These are phyloP conservation scores for Cheilosia vernalis DNA, from an alignment of 2,888 invertebrate species.

Conservation along the genomic window DNA sequence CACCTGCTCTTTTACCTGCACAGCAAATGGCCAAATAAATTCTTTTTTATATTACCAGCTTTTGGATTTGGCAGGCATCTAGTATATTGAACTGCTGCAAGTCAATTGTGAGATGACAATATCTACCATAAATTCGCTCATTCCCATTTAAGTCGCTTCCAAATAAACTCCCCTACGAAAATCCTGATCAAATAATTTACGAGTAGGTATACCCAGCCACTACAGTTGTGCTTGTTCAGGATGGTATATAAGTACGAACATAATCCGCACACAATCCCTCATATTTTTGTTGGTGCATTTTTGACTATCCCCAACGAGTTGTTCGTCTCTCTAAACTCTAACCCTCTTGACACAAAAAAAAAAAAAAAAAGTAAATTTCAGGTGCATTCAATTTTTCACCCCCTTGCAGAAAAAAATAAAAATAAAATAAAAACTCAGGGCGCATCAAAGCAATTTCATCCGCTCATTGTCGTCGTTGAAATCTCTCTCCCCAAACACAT, in stretches of 20 bases:
- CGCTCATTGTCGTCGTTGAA: constrained; percentile 47
- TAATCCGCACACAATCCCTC: constrained; percentile 10
- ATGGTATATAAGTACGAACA: not conserved
- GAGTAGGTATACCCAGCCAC: not conserved
- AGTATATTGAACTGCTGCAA: constrained; percentile 10
- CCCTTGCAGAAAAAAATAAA: not conserved
- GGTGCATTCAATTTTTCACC: constrained; percentile 44
- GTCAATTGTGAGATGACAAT: constrained; percentile 24
- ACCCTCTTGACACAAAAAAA: constrained; percentile 8
- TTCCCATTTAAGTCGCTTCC: constrained; percentile 34
- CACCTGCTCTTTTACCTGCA: no score
- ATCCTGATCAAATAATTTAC: constrained; percentile 47
- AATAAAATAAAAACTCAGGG: constrained; percentile 1
- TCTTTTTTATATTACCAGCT: not conserved
- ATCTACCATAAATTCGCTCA: constrained; percentile 41
- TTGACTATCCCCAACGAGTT: constrained; percentile 42
- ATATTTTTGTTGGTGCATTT: constrained; percentile 39
- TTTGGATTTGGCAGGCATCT: not conserved
- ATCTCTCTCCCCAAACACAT: constrained; percentile 16
- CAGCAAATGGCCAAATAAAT: not conserved
- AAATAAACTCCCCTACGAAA: constrained; percentile 51
- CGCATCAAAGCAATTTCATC: constrained; percentile 56
- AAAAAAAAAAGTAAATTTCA: constrained; percentile 6
- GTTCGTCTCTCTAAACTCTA: constrained; percentile 1
- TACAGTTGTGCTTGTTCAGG: constrained; percentile 8